These are phyloP conservation scores for Naso thynnoides DNA, from an alignment of 2,797 vertebrate species.

Conservation along the genomic window DNA sequence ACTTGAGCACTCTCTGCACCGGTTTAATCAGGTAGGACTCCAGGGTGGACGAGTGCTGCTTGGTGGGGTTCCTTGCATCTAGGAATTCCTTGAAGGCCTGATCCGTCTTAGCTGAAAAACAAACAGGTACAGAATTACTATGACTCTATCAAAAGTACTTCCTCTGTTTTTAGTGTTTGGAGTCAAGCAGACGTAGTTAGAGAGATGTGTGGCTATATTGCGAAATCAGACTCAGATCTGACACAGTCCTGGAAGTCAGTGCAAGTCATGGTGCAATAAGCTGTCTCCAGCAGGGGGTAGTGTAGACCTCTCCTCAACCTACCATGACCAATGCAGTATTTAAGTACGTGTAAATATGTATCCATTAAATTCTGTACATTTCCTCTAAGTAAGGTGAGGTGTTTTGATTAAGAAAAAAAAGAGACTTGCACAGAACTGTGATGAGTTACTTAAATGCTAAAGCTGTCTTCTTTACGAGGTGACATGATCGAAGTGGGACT, in stretches of 20 bases:
- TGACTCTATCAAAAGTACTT: background rate
- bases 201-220: background rate
- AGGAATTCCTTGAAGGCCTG: slow-evolving; percentile 95
- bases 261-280: slow-evolving; percentile 56
- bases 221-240: background rate
- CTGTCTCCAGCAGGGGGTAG: slow-evolving; percentile 78
- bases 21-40: slow-evolving; percentile 99
- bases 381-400: background rate
- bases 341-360: slow-evolving; percentile 28
- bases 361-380: background rate
- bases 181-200: background rate
- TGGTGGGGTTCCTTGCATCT: slow-evolving; percentile 93
- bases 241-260: slow-evolving; percentile 4
- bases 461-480: slow-evolving; percentile 1
- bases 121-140: slow-evolving; percentile 18
- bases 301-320: slow-evolving; percentile 53
- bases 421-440: background rate
- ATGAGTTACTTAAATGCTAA: slow-evolving; percentile 12
- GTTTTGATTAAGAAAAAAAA: slow-evolving; percentile 13
- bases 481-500: background rate
- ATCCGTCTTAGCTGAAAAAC: slow-evolving; percentile 91
- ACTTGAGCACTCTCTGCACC: slow-evolving; percentile 97
- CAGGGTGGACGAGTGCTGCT: slow-evolving; percentile 97
- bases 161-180: background rate
- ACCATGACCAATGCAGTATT: slow-evolving; percentile 37